Evolutionary conservation across 2,113 vertebrate species (phyloP).

Genomic region (Butastur rufipennis): DNA sequence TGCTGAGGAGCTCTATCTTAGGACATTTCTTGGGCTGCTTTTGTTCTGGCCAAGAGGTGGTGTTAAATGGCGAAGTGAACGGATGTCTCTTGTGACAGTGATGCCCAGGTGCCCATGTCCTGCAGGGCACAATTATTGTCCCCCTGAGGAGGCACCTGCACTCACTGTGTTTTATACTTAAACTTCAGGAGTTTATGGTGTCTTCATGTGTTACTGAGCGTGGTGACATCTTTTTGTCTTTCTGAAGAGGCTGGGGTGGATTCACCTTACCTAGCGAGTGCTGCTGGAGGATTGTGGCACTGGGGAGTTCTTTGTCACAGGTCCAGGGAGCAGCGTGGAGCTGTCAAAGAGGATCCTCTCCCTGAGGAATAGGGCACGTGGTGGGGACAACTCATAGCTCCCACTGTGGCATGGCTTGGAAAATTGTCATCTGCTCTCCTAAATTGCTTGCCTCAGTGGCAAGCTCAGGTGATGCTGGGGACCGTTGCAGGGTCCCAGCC

Average conservation of each 20-base stretch:
- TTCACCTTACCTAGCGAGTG: rapidly evolving
- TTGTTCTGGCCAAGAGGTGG: not conserved
- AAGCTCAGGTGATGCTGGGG: not conserved
- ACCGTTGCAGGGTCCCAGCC: rapidly evolving
- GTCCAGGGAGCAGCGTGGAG: not conserved
- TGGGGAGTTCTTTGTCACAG: not conserved
- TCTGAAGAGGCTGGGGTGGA: not conserved
- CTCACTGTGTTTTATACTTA: rapidly evolving
- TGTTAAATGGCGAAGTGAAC: rapidly evolving
- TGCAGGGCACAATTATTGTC: not conserved
- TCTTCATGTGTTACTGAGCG: not conserved
- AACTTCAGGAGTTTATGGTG: not conserved
- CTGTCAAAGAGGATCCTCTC: not conserved
- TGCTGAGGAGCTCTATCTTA: not conserved
- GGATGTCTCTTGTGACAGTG: rapidly evolving
- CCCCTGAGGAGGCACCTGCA: not conserved
- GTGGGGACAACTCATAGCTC: not conserved
- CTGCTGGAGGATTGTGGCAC: not conserved
- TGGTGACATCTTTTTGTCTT: not conserved
- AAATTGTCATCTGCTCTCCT: not conserved
- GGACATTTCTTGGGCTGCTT: not conserved
- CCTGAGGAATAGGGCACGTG: rapidly evolving
- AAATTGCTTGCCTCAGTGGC: not conserved
- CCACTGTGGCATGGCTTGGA: not conserved
- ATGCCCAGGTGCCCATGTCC: rapidly evolving